phyloP scores from a whole-genome alignment of 1,140 invertebrate genomes.

The Andrena cerasifolii region DNA sequence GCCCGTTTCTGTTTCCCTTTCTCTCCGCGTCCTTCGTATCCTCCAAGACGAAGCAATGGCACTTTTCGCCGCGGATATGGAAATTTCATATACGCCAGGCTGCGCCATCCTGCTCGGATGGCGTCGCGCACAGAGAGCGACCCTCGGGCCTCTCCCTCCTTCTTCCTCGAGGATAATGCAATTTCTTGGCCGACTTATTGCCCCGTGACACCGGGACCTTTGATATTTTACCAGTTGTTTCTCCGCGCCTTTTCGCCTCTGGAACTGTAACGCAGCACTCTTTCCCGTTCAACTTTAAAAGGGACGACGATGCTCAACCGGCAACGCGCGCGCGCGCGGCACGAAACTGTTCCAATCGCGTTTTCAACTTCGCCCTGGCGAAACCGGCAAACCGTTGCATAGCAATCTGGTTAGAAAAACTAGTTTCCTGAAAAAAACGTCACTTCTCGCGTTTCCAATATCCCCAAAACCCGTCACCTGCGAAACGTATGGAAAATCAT shows the following conservation, averaged over 20 bases:
- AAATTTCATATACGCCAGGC: constrained; percentile 75
- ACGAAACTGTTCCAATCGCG: too few relatives aligned
- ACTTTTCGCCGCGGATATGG: constrained; percentile 76
- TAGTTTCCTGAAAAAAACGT: not conserved
- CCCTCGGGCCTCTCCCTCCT: not conserved
- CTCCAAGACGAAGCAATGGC: constrained; percentile 51
- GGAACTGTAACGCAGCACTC: too few relatives aligned
- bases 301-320: too few relatives aligned
- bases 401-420: too few relatives aligned
- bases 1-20: not conserved
- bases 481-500: not conserved
- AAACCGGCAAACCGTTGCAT: too few relatives aligned
- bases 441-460: not conserved
- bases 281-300: too few relatives aligned
- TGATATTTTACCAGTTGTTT: not conserved
- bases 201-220: not conserved
- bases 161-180: constrained; percentile 40
- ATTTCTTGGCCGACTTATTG: constrained; percentile 40
- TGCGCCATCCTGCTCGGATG: constrained; percentile 12
- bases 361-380: too few relatives aligned
- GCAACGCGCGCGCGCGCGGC: too few relatives aligned
- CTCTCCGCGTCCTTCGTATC: not conserved
- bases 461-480: not conserved
- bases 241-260: not conserved
- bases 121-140: not conserved